phyloP scores from a whole-genome alignment of 2,113 vertebrate species.

The Rissa tridactyla region DNA sequence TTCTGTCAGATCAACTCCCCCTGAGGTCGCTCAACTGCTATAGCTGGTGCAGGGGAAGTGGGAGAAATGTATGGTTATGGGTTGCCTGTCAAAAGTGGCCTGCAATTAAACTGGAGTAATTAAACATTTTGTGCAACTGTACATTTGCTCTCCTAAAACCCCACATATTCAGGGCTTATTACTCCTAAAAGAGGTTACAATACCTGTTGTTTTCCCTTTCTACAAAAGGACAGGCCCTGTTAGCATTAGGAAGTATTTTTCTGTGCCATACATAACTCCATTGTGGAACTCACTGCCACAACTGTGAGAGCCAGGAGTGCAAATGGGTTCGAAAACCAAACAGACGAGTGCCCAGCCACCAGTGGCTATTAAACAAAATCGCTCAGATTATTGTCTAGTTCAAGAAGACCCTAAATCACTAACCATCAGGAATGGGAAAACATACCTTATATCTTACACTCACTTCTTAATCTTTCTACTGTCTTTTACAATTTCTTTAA shows the following conservation, averaged over 20 bases:
- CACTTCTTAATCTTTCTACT: not conserved
- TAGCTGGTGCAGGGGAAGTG: not conserved
- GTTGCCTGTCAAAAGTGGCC: not conserved
- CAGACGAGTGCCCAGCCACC: not conserved
- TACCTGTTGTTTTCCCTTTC: not conserved
- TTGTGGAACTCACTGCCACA: not conserved
- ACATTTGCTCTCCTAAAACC: not conserved
- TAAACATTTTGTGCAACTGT: not conserved
- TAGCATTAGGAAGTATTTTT: not conserved
- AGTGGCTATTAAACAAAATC: not conserved
- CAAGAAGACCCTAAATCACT: not conserved
- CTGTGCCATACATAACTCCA: not conserved
- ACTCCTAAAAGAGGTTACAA: not conserved
- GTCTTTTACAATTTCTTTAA: not conserved
- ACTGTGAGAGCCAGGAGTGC: not conserved
- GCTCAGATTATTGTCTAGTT: not conserved
- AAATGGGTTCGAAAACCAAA: not conserved
- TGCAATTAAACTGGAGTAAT: not conserved
- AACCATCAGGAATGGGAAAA: not conserved
- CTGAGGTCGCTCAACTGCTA: not conserved
- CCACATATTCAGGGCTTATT: not conserved
- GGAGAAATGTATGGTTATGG: not conserved
- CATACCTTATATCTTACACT: not conserved
- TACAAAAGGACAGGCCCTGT: not conserved
- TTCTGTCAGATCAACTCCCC: not conserved